phyloP scores from a whole-genome alignment of 2,888 invertebrate genomes.

The Callosobruchus maculatus region DNA sequence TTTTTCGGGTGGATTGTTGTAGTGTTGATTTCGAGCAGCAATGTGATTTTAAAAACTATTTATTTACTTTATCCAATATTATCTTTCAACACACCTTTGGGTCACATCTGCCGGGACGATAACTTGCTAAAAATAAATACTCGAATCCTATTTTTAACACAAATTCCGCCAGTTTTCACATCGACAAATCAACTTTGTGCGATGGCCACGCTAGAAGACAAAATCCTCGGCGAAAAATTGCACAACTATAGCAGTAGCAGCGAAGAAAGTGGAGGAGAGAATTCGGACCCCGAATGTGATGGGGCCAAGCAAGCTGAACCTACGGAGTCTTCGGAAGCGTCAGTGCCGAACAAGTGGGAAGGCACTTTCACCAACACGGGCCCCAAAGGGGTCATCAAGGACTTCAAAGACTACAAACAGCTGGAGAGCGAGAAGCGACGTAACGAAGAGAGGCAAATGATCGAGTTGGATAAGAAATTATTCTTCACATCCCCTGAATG shows the following conservation, averaged over 20 bases:
- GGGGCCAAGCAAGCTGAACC: conserved; percentile 31
- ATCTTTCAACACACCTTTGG: neutral
- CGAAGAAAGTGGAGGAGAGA: conserved; percentile 65
- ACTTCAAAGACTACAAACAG: conserved; percentile 92
- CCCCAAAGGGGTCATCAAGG: conserved; percentile 93
- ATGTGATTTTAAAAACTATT: no score
- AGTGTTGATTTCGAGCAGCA: no score
- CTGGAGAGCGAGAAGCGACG: conserved; percentile 77
- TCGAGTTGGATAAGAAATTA: conserved; percentile 80
- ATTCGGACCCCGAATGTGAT: conserved; percentile 48
- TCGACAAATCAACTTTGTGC: conserved; percentile 5
- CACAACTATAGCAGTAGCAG: conserved; percentile 95
- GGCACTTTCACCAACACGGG: conserved; percentile 89
- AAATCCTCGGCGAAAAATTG: conserved; percentile 87
- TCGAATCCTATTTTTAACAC: neutral
- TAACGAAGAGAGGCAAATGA: conserved; percentile 72
- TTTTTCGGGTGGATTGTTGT: no score
- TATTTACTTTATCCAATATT: neutral
- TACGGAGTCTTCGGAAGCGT: conserved; percentile 42
- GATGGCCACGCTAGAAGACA: conserved; percentile 93
- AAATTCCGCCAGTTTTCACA: neutral
- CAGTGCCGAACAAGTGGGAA: conserved; percentile 67
- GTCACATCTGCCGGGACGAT: neutral
- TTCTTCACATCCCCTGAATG: no score
- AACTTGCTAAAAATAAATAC: neutral